Evolutionary conservation across 2,888 invertebrate species (phyloP).

Genomic region (Scaptomyza flava): DNA sequence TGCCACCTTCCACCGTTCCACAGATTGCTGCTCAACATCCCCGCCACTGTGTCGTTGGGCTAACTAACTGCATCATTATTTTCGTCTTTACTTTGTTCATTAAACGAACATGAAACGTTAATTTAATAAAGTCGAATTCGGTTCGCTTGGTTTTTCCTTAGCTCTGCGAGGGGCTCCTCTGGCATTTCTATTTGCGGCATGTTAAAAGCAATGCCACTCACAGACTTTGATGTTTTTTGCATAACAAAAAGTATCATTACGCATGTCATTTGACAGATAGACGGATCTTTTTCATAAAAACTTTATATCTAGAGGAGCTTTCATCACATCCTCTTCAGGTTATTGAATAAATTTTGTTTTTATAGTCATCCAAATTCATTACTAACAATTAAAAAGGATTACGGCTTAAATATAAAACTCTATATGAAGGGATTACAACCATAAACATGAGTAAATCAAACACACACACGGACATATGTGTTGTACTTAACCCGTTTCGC

Average conservation of each 20-base stretch:
- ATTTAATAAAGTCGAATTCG: slow-evolving; percentile 76
- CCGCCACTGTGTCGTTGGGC: slow-evolving; percentile 13
- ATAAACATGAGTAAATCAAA: neutral
- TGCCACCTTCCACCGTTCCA: neutral
- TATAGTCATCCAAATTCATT: neutral
- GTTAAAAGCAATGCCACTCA: slow-evolving; percentile 25
- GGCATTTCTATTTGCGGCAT: slow-evolving; percentile 46
- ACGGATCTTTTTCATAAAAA: neutral
- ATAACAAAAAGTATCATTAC: slow-evolving; percentile 10
- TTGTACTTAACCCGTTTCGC: slow-evolving; percentile 13
- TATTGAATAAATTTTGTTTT: no score
- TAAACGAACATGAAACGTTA: slow-evolving; percentile 81
- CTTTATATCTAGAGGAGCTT: no score
- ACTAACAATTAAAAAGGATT: neutral
- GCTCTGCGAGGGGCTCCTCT: slow-evolving; percentile 16
- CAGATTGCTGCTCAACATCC: neutral
- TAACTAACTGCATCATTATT: slow-evolving; percentile 75
- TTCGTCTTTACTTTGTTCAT: slow-evolving; percentile 77
- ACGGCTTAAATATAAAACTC: neutral
- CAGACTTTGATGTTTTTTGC: slow-evolving; percentile 40
- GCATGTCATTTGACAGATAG: neutral
- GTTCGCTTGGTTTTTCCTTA: slow-evolving; percentile 19
- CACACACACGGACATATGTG: slow-evolving; percentile 2
- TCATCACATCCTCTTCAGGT: no score
- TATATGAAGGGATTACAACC: slow-evolving; percentile 14